phyloP scores from a whole-genome alignment of 2,888 invertebrate genomes.

The Pardosa pseudoannulata region DNA sequence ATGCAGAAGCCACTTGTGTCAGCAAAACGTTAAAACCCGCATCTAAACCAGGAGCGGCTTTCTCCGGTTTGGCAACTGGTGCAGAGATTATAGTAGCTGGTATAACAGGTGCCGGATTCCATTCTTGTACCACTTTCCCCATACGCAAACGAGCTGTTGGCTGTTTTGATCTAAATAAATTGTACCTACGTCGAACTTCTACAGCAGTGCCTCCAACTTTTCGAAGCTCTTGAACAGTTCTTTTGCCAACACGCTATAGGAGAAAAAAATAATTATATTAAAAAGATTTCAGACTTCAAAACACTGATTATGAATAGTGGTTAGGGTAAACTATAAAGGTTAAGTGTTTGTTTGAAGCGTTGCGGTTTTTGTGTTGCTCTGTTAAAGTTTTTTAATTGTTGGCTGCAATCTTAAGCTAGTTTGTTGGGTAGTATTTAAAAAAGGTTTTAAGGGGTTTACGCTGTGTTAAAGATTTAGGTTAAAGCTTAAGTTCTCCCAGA shows the following conservation, averaged over 20 bases:
- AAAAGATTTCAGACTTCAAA: too few relatives aligned
- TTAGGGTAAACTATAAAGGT: too few relatives aligned
- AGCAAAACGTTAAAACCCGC: conserved; percentile 33
- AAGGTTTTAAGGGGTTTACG: too few relatives aligned
- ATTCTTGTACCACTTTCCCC: conserved; percentile 50
- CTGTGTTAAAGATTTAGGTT: too few relatives aligned
- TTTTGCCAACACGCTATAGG: conserved; percentile 46
- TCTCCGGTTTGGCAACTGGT: neutral
- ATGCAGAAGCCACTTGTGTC: conserved; percentile 45
- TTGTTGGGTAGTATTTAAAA: too few relatives aligned
- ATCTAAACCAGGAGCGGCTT: neutral
- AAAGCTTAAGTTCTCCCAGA: too few relatives aligned
- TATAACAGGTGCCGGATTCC: conserved; percentile 40
- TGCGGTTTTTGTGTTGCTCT: too few relatives aligned
- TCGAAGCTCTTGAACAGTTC: conserved; percentile 53
- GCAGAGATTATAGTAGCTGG: neutral
- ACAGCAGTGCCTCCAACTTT: conserved; percentile 54
- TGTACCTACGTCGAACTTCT: conserved; percentile 54
- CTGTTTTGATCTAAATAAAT: conserved; percentile 63
- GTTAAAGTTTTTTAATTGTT: too few relatives aligned
- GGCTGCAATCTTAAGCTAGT: too few relatives aligned
- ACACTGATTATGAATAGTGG: too few relatives aligned
- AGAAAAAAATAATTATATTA: too few relatives aligned
- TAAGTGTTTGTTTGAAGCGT: too few relatives aligned
- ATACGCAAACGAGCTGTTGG: conserved; percentile 57